These are phyloP conservation scores for Ladona fulva DNA, from an alignment of 1,140 invertebrate genomes.

Conservation along the genomic window DNA sequence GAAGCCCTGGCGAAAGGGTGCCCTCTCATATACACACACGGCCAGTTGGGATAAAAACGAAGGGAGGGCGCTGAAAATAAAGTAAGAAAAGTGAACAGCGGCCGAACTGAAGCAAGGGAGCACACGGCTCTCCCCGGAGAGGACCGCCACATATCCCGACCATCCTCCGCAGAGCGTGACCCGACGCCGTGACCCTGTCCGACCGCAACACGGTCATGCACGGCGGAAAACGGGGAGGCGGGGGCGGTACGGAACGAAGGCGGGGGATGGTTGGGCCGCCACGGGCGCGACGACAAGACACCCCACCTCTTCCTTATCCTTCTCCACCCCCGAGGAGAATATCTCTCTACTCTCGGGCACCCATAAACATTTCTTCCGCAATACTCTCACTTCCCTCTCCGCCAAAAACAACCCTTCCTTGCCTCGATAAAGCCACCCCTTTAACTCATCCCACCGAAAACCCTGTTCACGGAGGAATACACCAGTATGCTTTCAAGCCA, in stretches of 20 bases:
- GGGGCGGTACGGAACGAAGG: too few species aligned
- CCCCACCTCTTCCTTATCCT: neutral
- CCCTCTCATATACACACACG: neutral
- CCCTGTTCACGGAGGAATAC: neutral
- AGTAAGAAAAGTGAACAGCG: neutral
- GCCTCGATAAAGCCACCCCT: neutral
- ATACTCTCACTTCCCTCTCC: neutral
- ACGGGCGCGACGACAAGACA: neutral
- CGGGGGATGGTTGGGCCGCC: neutral
- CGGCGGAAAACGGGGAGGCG: neutral
- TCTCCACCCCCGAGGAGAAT: neutral
- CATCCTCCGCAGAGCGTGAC: neutral
- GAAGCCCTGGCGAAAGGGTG: neutral
- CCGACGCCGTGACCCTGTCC: neutral
- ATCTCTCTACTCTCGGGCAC: neutral
- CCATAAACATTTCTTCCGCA: conserved; percentile 9
- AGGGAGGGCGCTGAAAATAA: neutral
- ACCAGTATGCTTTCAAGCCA: conserved; percentile 8
- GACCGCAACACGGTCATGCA: conserved; percentile 6
- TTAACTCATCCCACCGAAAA: neutral
- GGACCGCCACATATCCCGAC: neutral
- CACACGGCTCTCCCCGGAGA: neutral
- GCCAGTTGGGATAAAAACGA: neutral
- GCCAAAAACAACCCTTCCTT: neutral
- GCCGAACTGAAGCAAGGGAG: neutral